Evolutionary conservation across 2,113 vertebrate species (phyloP), one percentile per base, ranked within the genome.

Genomic region (Anthoscopus minutus): DNA sequence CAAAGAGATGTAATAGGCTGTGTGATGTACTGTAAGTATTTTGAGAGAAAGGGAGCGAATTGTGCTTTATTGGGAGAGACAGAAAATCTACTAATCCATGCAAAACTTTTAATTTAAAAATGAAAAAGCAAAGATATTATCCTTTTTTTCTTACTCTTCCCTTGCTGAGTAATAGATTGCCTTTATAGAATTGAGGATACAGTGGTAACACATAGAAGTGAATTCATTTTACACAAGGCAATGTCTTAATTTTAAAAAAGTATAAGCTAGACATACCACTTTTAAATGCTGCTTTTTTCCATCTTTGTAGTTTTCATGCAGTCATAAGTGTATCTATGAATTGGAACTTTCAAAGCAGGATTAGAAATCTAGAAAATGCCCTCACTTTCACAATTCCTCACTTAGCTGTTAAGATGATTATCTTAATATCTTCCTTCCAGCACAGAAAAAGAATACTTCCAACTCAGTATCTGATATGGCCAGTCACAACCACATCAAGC

Each of bases 11-110:
- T 13, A 83, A 70, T 67, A 57, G 88, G 65, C 69, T 91, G 81
- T 84, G 88, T 82, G 81, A 74, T 79, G 81, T 96, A 90, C 84
- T 96, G 42, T 97, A 97, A 92, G 89, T 96, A 93, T 94, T 96
- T 96, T 92, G 91, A 95, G 79, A 67, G 56, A 96, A 96, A 91
- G 86, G 94, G 96, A 98, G 96, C 89, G 98, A 97, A 90, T 92
- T 66, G 48, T 76, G 96, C 67, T 78, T 92, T 42, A 86, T 94
- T 83, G 95, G 92, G 72, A 89, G 85, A 97, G 85, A 83, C 81
- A 94, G 38, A 67, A 93, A 84, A 58, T 87, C 7, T 76, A 82
- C 33, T 91, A 37, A 77, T 37, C 15, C 8, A 28, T 62, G 53
- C 42, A 47, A 95, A 95, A 89, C 87, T 44, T 86, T 79, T 71